Conservation (phyloP, 2,888 invertebrate species). For the Andrena bicolor region DNA sequence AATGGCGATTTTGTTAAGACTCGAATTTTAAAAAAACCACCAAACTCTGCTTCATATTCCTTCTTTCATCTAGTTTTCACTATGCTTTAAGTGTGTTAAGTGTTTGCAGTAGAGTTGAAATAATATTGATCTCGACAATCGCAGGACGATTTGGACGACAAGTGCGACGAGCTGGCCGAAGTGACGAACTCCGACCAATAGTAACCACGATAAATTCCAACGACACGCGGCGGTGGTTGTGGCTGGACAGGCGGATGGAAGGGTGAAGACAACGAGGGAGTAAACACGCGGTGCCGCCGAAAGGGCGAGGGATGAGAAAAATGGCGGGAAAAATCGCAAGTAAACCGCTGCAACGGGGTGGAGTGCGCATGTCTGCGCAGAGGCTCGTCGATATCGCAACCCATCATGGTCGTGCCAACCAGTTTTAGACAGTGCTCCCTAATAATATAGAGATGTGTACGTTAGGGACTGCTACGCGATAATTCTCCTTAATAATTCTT, state of each 20-base stretch:
- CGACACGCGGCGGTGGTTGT: conserved; percentile 40
- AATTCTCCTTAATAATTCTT: conserved; percentile 31
- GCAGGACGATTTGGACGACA: conserved; percentile 92
- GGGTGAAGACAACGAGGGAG: conserved; percentile 25
- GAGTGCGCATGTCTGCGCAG: conserved; percentile 66
- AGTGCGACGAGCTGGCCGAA: conserved; percentile 90
- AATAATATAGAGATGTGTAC: conserved; percentile 59
- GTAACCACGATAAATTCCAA: conserved; percentile 25
- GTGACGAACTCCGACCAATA: conserved; percentile 76
- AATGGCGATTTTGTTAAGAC: neutral
- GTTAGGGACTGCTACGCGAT: conserved; percentile 32
- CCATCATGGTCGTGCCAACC: conserved; percentile 56
- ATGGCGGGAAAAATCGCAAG: conserved; percentile 71
- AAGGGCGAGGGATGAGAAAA: conserved; percentile 54
- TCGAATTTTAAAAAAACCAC: neutral
- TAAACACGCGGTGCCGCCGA: conserved; percentile 22
- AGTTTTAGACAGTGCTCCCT: conserved; percentile 59
- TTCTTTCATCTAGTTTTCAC: neutral
- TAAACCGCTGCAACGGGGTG: conserved; percentile 31
- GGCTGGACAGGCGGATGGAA: conserved; percentile 35
- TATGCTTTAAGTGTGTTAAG: neutral
- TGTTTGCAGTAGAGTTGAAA: neutral
- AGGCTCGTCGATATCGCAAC: conserved; percentile 70
- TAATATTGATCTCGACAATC: conserved; percentile 72
- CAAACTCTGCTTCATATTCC: neutral